Evolutionary conservation across 2,888 invertebrate species (phyloP).

Genomic region (Netelia virgata): DNA sequence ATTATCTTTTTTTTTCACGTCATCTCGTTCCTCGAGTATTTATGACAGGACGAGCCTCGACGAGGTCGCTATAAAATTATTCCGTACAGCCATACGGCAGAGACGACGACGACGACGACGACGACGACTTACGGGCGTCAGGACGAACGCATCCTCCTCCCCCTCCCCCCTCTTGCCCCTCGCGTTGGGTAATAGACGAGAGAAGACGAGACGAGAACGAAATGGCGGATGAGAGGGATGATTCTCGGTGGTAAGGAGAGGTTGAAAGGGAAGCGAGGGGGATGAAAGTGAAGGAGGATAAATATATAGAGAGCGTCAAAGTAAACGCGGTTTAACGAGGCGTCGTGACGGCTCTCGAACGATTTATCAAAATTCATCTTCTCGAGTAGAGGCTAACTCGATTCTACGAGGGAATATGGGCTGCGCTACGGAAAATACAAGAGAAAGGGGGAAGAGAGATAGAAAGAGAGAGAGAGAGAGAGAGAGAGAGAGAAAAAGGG

Average conservation of each 20-base stretch:
- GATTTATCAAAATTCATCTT: slow-evolving; percentile 80
- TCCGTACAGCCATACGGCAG: background rate
- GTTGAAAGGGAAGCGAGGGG: slow-evolving; percentile 14
- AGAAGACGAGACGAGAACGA: slow-evolving; percentile 4
- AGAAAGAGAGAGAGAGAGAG: slow-evolving; percentile 2
- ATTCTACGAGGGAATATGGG: slow-evolving; percentile 62
- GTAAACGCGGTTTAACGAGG: slow-evolving; percentile 74
- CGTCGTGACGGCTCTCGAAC: slow-evolving; percentile 68
- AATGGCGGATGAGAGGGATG: slow-evolving; percentile 7
- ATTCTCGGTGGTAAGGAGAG: background rate
- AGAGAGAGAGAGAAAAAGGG: slow-evolving; percentile 36
- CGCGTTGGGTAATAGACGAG: slow-evolving; percentile 35
- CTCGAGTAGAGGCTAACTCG: slow-evolving; percentile 71
- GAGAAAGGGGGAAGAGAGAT: slow-evolving; percentile 11
- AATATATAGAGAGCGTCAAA: slow-evolving; percentile 59
- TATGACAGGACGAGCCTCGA: slow-evolving; percentile 37
- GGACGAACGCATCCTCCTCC: slow-evolving; percentile 16
- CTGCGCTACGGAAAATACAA: slow-evolving; percentile 9
- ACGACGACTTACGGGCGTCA: slow-evolving; percentile 47
- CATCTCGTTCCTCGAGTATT: slow-evolving; percentile 36
- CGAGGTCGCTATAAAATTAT: slow-evolving; percentile 40
- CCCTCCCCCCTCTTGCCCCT: no score
- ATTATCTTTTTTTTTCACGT: slow-evolving; percentile 15
- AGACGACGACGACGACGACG: background rate
- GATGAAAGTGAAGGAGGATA: background rate